Evolutionary conservation across 2,888 invertebrate species (phyloP), one percentile per base, ranked within the genome.

Genomic region (Entomobrya proxima): DNA sequence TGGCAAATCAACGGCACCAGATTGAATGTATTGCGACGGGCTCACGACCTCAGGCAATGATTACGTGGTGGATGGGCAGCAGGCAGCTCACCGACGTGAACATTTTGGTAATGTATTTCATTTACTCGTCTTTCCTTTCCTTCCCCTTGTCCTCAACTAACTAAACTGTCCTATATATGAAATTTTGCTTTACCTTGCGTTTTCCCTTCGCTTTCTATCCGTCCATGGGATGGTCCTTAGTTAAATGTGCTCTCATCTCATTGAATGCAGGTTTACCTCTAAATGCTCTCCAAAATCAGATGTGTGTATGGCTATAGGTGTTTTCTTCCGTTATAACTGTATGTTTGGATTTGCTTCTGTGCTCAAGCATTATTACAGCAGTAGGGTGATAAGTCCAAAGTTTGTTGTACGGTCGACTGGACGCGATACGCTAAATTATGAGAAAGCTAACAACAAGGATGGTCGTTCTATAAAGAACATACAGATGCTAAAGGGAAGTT

Each of bases 81-180:
- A 82, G 89, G 75, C 90, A 90, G 85, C 88, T 90, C 76, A 90
- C 89, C 55, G 90, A 90, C 88, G 90, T 90, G 87, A 90, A 89
- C 80, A 89, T 90, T 88, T 86, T 89, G 89, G 90, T 90, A 88
- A 89, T 81, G 55, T 32, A 64, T 50, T 72, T 72, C 61, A 74
- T 61, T 75, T 44, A 30, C 67, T 76, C 74, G 15, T 32, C 30
- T 64, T 44, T 30, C 30, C 58, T 30, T 11, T 24, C 30, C 2
- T 13, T 13, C 32, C 32, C 61, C 7, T 30, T 32, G 32, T 61
- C 15, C 32, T 15, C 61, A 7, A 35, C 61, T n/a, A n/a, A n/a
- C n/a, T n/a, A n/a, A n/a, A 30, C 13, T 35, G n/a, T 27, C 18
- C 75, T 75, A 15, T 24, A 67, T 44, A 18, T 80, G 27, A 35